Evolutionary conservation across 2,113 vertebrate species (phyloP).

Genomic region (Sardina pilchardus): DNA sequence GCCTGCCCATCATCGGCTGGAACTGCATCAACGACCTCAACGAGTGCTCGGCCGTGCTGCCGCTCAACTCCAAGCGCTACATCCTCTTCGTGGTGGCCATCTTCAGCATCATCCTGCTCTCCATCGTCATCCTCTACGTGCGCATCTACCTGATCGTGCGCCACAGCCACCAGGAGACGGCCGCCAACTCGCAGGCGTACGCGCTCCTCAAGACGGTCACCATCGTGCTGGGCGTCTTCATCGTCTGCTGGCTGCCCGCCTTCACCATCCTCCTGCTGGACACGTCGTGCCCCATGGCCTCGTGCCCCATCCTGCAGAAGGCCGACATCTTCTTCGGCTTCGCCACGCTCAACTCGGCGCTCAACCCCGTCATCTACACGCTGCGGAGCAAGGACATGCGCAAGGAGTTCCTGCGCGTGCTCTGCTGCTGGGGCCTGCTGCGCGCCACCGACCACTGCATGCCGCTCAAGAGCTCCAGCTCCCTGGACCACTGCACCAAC

Average conservation of each 20-base stretch:
- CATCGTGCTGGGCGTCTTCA: slow-evolving; percentile 93
- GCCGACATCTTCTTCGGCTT: slow-evolving; percentile 87
- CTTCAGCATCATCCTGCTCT: slow-evolving; percentile 84
- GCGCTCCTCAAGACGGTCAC: slow-evolving; percentile 91
- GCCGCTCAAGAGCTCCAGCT: slow-evolving; percentile 85
- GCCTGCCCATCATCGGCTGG: slow-evolving; percentile 93
- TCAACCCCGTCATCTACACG: slow-evolving; percentile 93
- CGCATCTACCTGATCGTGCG: slow-evolving; percentile 91
- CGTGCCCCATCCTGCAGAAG: slow-evolving; percentile 78
- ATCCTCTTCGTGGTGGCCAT: slow-evolving; percentile 86
- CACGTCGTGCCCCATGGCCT: slow-evolving; percentile 71
- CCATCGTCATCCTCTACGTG: slow-evolving; percentile 87
- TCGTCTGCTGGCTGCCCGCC: slow-evolving; percentile 91
- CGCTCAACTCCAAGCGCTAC: slow-evolving; percentile 91
- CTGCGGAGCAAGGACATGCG: slow-evolving; percentile 92
- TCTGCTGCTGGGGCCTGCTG: slow-evolving; percentile 80
- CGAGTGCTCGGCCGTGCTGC: slow-evolving; percentile 86
- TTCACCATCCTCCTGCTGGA: slow-evolving; percentile 91
- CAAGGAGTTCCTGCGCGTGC: slow-evolving; percentile 82
- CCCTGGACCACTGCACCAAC: slow-evolving; percentile 80
- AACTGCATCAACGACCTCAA: slow-evolving; percentile 83
- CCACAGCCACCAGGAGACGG: slow-evolving; percentile 83
- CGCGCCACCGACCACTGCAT: slow-evolving; percentile 74
- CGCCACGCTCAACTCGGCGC: slow-evolving; percentile 88
- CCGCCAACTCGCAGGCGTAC: slow-evolving; percentile 79